Evolutionary conservation across 2,113 vertebrate species (phyloP).

Genomic region (Eurystomus gularis): DNA sequence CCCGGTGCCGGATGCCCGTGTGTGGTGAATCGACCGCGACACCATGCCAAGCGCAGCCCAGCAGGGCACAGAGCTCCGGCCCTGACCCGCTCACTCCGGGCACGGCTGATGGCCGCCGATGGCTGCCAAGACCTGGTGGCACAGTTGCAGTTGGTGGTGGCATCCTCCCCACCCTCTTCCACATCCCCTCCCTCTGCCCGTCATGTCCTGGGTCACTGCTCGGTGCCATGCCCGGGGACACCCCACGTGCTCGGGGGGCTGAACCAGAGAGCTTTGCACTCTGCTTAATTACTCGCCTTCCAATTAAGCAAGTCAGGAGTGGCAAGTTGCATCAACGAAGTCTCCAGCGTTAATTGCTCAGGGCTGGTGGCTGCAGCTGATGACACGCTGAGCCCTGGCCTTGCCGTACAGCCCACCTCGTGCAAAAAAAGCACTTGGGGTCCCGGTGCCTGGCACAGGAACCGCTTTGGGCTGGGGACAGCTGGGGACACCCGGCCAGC

Average conservation of each 20-base stretch:
- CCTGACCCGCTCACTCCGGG: fast-evolving
- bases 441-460: neutral
- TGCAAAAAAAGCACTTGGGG: too few relatives aligned
- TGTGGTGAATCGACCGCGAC: too few relatives aligned
- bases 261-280: fast-evolving
- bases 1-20: fast-evolving
- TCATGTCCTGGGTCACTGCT: fast-evolving
- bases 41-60: fast-evolving
- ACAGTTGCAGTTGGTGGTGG: fast-evolving
- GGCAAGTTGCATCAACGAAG: neutral
- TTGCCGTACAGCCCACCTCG: fast-evolving
- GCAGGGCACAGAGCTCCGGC: neutral
- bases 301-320: neutral
- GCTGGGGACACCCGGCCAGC: neutral
- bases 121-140: neutral
- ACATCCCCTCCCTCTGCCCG: fast-evolving
- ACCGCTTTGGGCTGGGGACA: neutral
- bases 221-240: fast-evolving
- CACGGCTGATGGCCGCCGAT: fast-evolving
- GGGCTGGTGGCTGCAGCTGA: neutral
- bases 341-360: neutral
- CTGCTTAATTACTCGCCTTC: neutral
- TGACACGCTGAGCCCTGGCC: fast-evolving
- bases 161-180: neutral
- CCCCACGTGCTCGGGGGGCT: fast-evolving